A percentile compares a stretch with the other conserved stretches of the same genome.
phyloP scores from a whole-genome alignment of 1,140 invertebrate genomes.

The Caenorhabditis brenneri region DNA sequence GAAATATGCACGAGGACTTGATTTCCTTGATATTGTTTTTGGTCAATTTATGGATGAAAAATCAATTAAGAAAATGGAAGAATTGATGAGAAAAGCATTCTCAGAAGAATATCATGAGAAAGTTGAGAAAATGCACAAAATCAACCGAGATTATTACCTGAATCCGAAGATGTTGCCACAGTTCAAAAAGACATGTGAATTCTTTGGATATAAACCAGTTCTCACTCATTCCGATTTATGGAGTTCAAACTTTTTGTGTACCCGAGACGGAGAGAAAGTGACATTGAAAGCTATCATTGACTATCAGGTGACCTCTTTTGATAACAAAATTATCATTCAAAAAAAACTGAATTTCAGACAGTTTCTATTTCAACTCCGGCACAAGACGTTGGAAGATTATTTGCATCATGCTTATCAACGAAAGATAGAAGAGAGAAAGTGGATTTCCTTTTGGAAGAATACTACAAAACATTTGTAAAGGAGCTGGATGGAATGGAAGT shows the following conservation, averaged over 20 bases:
- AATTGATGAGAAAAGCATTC: not conserved
- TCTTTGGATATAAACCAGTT: conserved; percentile 31
- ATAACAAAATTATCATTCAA: not conserved
- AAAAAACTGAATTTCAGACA: not conserved
- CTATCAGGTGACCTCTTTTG: not conserved
- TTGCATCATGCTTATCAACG: not conserved
- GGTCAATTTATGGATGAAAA: conserved; percentile 14
- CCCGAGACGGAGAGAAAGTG: not conserved
- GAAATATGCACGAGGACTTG: not conserved
- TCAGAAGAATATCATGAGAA: not conserved
- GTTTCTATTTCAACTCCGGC: conserved; percentile 5
- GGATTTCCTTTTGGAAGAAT: conserved; percentile 18
- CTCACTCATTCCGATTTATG: conserved; percentile 32
- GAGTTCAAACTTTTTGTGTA: conserved; percentile 29
- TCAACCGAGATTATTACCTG: conserved; percentile 8
- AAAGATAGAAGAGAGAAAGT: conserved; percentile 30
- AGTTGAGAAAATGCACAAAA: conserved; percentile 12
- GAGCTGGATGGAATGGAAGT: conserved; percentile 17
- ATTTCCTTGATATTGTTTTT: conserved; percentile 20
- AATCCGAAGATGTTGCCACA: not conserved
- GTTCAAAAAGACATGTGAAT: conserved; percentile 13
- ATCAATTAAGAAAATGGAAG: not conserved
- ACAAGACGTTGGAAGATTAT: conserved; percentile 22
- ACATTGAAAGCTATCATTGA: conserved; percentile 21
- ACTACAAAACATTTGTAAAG: conserved; percentile 2